A percentile compares a stretch with the other conserved stretches of the same genome.
phyloP scores from a whole-genome alignment of 2,888 invertebrate species.

The Eudasyphora cyanicolor region DNA sequence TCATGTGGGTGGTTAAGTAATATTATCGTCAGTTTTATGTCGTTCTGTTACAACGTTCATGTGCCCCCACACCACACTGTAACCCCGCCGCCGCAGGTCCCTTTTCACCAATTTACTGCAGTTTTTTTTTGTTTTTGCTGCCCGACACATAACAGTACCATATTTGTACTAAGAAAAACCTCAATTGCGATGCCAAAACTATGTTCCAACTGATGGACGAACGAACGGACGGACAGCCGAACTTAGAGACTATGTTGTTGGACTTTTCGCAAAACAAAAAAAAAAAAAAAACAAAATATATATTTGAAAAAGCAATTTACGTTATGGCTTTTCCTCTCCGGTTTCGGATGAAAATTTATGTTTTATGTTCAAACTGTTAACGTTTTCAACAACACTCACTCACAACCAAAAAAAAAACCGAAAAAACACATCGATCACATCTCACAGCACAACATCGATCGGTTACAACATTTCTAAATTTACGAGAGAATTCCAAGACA shows the following conservation, averaged over 20 bases:
- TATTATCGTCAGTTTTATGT: slow-evolving; percentile 1
- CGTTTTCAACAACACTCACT: slow-evolving; percentile 59
- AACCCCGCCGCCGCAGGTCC: no score
- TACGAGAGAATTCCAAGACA: slow-evolving; percentile 20
- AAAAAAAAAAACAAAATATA: no score
- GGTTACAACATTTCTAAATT: slow-evolving; percentile 55
- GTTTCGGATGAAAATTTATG: slow-evolving; percentile 40
- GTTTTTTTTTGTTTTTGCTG: no score
- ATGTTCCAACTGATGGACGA: no score
- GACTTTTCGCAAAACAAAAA: no score
- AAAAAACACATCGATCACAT: slow-evolving; percentile 63
- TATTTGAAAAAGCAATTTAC: slow-evolving; percentile 31
- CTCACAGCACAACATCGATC: slow-evolving; percentile 44
- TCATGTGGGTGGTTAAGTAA: slow-evolving; percentile 36
- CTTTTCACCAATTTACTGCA: no score
- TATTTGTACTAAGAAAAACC: slow-evolving; percentile 13
- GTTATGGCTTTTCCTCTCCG: not conserved
- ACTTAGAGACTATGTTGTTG: no score
- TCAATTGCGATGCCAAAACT: slow-evolving; percentile 1
- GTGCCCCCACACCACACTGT: not conserved
- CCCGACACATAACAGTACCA: slow-evolving; percentile 15
- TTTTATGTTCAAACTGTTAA: slow-evolving; percentile 60
- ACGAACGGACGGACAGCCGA: no score
- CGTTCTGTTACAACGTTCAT: not conserved
- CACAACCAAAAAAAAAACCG: no score